Evolutionary conservation across 2,797 vertebrate species (phyloP).

Genomic region (Pyrocephalus nanus): DNA sequence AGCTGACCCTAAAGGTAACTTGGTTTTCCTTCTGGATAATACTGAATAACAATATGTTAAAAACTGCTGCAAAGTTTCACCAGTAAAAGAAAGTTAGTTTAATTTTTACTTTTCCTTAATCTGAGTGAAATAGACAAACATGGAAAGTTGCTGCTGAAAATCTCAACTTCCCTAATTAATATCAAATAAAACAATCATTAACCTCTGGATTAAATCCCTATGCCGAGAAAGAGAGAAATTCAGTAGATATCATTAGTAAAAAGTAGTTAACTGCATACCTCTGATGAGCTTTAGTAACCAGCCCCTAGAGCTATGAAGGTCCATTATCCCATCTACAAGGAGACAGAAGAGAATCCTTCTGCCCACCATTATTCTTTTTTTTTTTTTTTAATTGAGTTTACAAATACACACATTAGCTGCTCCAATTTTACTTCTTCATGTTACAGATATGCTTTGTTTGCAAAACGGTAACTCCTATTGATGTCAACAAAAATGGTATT

Average conservation of each 20-base stretch:
- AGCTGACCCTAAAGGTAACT: neutral
- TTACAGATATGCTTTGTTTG: neutral
- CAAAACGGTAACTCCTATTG: neutral
- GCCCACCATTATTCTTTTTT: neutral
- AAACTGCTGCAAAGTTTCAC: neutral
- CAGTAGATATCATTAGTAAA: neutral
- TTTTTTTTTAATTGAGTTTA: neutral
- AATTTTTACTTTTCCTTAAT: neutral
- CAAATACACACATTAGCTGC: neutral
- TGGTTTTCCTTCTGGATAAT: neutral
- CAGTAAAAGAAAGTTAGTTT: neutral
- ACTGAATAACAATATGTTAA: neutral
- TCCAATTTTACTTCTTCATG: neutral
- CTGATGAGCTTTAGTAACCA: neutral
- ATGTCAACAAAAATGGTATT: neutral
- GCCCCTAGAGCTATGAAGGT: neutral
- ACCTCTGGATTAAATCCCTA: neutral
- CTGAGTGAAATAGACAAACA: neutral
- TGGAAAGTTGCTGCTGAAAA: neutral
- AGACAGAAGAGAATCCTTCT: neutral
- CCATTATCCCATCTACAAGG: neutral
- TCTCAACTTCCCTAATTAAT: neutral
- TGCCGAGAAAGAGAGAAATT: neutral
- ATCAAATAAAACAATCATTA: neutral
- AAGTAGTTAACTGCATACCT: neutral